Percentiles rank a stretch among this genome's conserved stretches.
Conservation (phyloP, 2,113 vertebrate genomes). For the Nanorana parkeri region DNA sequence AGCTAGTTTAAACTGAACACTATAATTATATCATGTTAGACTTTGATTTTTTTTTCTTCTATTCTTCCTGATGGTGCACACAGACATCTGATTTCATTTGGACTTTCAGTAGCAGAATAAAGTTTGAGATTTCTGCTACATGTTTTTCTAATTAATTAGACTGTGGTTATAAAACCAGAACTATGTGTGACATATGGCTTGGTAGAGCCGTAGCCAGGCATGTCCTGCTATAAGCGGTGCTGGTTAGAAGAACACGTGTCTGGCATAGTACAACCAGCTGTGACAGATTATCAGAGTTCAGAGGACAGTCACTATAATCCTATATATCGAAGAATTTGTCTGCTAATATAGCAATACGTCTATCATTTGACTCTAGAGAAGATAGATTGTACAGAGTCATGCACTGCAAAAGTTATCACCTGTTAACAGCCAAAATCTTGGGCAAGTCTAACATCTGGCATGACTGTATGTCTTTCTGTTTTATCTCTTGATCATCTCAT, state of each 20-base stretch:
- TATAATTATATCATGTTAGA: too few species aligned
- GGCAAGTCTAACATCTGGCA: neutral
- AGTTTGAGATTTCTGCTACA: slow-evolving; percentile 18
- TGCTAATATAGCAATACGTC: too few species aligned
- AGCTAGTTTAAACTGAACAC: too few species aligned
- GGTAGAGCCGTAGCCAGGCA: slow-evolving; percentile 21
- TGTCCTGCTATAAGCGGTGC: slow-evolving; percentile 25
- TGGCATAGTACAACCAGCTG: slow-evolving; percentile 1
- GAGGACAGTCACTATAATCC: neutral
- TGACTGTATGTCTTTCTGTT: neutral
- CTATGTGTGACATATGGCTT: slow-evolving; percentile 35
- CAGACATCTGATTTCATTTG: slow-evolving; percentile 41
- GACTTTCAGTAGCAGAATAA: slow-evolving; percentile 32
- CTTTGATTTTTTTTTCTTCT: neutral
- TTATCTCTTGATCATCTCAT: neutral
- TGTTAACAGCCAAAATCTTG: too few species aligned
- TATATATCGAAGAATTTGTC: slow-evolving; percentile 9
- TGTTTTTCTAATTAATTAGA: slow-evolving; percentile 46
- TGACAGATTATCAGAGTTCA: slow-evolving; percentile 2
- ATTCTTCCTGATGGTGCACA: neutral
- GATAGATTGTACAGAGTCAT: neutral
- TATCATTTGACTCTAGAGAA: neutral
- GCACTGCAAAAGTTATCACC: neutral
- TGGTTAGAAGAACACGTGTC: slow-evolving; percentile 22
- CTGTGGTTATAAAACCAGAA: slow-evolving; percentile 21